These are phyloP conservation scores for Chrosomus eos DNA, from an alignment of 2,797 vertebrate genomes.

Conservation along the genomic window DNA sequence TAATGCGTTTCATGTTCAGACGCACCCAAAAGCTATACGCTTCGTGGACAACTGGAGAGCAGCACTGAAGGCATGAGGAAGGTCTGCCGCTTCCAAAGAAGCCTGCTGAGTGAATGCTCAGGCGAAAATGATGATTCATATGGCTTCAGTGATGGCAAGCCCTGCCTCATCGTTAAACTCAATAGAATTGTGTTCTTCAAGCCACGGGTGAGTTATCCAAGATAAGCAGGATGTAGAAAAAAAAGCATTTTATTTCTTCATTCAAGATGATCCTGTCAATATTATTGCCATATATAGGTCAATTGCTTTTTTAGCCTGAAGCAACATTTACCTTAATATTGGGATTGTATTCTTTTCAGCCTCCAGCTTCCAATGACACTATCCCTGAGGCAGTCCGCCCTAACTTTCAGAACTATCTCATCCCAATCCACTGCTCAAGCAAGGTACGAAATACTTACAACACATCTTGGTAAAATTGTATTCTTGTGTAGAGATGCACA, in stretches of 20 bases:
- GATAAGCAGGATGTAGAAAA: background rate
- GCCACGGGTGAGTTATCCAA: conserved; percentile 80
- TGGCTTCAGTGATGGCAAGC: conserved; percentile 86
- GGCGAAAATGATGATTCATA: conserved; percentile 68
- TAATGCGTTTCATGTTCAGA: conserved; percentile 68
- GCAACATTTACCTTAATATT: background rate
- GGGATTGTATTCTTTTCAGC: conserved; percentile 70
- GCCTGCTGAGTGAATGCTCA: conserved; percentile 83
- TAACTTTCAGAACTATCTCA: conserved; percentile 69
- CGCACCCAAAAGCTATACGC: conserved; percentile 56
- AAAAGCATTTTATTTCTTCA: background rate
- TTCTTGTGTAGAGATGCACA: background rate
- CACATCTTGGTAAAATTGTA: background rate
- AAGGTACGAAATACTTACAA: conserved; percentile 78
- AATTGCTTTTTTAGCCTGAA: background rate
- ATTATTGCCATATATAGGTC: background rate
- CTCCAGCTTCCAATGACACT: conserved; percentile 71
- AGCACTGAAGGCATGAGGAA: conserved; percentile 63
- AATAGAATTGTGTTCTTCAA: conserved; percentile 92
- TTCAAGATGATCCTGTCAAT: background rate
- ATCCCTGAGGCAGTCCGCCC: conserved; percentile 65
- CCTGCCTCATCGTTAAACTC: conserved; percentile 92
- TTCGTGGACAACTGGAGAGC: conserved; percentile 73
- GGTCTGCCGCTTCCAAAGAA: conserved; percentile 83
- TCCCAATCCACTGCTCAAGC: conserved; percentile 87